Evolutionary conservation across 2,797 vertebrate species (phyloP).

Genomic region (Sylvilagus floridanus): DNA sequence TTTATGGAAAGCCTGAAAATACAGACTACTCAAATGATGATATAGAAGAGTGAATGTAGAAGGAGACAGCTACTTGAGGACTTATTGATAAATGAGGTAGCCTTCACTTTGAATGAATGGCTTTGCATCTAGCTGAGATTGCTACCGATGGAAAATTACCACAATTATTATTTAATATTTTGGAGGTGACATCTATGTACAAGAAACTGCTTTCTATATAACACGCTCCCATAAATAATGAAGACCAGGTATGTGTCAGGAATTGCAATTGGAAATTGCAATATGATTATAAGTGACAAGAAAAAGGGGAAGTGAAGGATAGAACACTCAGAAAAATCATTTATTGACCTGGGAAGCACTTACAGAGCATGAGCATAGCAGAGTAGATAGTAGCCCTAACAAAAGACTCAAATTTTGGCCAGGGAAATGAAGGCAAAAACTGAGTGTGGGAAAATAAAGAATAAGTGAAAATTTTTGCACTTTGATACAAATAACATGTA

Average conservation of each 20-base stretch:
- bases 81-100: conserved; percentile 19
- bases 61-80: conserved; percentile 17
- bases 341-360: neutral
- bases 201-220: conserved; percentile 61
- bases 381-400: neutral
- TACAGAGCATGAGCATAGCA: neutral
- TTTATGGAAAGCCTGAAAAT: conserved; percentile 61
- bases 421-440: conserved; percentile 4
- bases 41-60: conserved; percentile 9
- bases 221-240: conserved; percentile 59
- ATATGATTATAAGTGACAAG: conserved; percentile 8
- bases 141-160: conserved; percentile 4
- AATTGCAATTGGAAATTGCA: conserved; percentile 42
- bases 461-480: neutral
- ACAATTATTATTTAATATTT: conserved; percentile 61
- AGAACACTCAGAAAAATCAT: neutral
- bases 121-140: conserved; percentile 55
- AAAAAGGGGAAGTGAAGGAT: conserved; percentile 19
- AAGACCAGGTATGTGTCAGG: conserved; percentile 47
- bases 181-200: conserved; percentile 60
- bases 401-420: neutral
- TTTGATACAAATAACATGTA: neutral
- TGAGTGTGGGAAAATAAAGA: neutral
- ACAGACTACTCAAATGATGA: neutral
- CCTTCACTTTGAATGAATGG: conserved; percentile 49